These are phyloP conservation scores for Dasyprocta punctata DNA, from an alignment of 2,113 vertebrate genomes.

Conservation along the genomic window DNA sequence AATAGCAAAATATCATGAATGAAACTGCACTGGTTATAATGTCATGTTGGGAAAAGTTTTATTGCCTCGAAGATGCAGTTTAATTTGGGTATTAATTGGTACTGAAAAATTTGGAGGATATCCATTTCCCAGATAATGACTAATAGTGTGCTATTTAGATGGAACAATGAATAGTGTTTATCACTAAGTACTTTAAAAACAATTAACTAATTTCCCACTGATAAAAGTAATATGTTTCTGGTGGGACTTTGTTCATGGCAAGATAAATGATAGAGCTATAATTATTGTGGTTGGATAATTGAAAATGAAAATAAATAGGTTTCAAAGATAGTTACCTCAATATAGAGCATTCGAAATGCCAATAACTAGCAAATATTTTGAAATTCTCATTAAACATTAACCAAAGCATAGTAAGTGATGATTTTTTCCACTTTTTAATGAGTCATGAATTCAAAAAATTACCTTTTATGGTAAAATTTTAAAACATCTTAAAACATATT, in stretches of 20 bases:
- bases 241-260: conserved; percentile 70
- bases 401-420: conserved; percentile 46
- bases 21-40: not conserved
- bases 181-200: conserved; percentile 67
- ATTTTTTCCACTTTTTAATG: conserved; percentile 60
- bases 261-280: conserved; percentile 67
- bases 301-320: conserved; percentile 71
- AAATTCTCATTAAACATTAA: conserved; percentile 55
- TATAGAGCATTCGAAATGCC: conserved; percentile 53
- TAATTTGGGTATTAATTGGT: conserved; percentile 73
- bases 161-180: conserved; percentile 70
- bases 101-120: conserved; percentile 65
- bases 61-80: conserved; percentile 68
- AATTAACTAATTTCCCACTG: conserved; percentile 72
- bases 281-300: conserved; percentile 68
- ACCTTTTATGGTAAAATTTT: conserved; percentile 46
- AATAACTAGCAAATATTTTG: conserved; percentile 55
- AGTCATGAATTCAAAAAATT: conserved; percentile 42
- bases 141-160: conserved; percentile 55
- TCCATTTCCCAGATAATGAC: conserved; percentile 64
- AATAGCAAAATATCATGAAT: conserved; percentile 38
- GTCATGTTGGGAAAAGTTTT: conserved; percentile 57
- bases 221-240: conserved; percentile 67
- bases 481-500: not conserved
- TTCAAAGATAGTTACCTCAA: conserved; percentile 65